Conservation (phyloP, 2,113 vertebrate species). For the Eulemur macaco region DNA sequence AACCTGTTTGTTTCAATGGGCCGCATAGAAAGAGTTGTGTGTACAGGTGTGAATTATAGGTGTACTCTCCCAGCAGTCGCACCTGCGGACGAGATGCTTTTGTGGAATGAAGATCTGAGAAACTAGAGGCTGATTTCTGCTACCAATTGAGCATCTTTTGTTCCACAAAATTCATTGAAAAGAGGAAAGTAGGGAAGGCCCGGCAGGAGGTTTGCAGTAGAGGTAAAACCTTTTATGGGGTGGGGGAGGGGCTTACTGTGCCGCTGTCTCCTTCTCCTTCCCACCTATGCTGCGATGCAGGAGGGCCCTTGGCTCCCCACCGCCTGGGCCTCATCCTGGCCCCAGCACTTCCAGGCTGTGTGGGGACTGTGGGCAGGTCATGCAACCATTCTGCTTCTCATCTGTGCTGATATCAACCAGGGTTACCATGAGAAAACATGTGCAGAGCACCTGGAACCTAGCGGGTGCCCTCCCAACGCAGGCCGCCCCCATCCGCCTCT, state of each 20-base stretch:
- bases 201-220: background rate
- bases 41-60: background rate
- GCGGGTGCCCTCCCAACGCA: background rate
- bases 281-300: background rate
- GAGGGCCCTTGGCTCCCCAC: fast-evolving
- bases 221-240: background rate
- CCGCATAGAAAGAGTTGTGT: background rate
- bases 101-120: background rate
- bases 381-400: background rate
- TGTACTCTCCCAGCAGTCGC: background rate
- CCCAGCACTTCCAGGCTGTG: background rate
- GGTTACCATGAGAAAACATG: background rate
- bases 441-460: fast-evolving
- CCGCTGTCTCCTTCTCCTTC: background rate
- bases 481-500: background rate
- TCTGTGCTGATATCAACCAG: background rate
- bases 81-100: background rate
- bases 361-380: background rate
- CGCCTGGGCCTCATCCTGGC: background rate
- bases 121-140: background rate
- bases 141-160: background rate
- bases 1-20: background rate
- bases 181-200: background rate
- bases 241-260: background rate
- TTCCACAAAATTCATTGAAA: background rate